phyloP scores from a whole-genome alignment of 2,113 vertebrate genomes.

The Cryptotis parvus region DNA sequence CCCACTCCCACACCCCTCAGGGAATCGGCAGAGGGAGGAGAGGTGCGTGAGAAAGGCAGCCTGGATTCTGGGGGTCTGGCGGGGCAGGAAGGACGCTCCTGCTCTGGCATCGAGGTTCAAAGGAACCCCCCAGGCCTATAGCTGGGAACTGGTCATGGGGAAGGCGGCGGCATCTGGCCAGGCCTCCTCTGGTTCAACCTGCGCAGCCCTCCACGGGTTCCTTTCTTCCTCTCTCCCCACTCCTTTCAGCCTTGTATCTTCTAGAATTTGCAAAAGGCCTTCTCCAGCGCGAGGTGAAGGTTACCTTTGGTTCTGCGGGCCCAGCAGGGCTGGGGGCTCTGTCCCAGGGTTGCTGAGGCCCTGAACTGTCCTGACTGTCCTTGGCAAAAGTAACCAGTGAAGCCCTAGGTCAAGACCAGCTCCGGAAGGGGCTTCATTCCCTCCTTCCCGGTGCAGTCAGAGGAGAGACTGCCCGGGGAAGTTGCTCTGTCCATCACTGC shows the following conservation, averaged over 20 bases:
- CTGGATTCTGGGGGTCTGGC: not conserved
- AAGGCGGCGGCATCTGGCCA: too few relatives aligned
- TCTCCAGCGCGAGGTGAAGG: not conserved
- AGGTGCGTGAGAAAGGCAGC: not conserved
- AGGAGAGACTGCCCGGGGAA: not conserved
- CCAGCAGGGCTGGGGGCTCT: accelerated
- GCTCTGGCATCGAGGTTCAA: not conserved
- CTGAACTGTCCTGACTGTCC: not conserved
- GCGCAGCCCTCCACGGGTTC: not conserved
- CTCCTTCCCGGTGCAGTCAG: accelerated
- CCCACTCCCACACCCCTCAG: not conserved
- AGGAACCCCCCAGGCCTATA: not conserved
- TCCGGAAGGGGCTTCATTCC: not conserved
- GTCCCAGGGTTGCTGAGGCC: accelerated
- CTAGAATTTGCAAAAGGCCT: constrained; percentile 6
- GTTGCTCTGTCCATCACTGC: not conserved
- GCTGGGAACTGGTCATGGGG: too few relatives aligned
- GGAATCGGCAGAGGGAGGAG: not conserved
- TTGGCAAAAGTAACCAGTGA: not conserved
- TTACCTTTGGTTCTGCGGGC: not conserved
- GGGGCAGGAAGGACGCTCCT: not conserved
- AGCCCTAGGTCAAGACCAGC: not conserved
- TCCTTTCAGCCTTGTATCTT: too few relatives aligned
- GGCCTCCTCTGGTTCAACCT: not conserved
- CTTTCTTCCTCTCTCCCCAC: not conserved